Evolutionary conservation across 2,888 invertebrate species (phyloP).

Genomic region (Fissipunctia ypsillon): DNA sequence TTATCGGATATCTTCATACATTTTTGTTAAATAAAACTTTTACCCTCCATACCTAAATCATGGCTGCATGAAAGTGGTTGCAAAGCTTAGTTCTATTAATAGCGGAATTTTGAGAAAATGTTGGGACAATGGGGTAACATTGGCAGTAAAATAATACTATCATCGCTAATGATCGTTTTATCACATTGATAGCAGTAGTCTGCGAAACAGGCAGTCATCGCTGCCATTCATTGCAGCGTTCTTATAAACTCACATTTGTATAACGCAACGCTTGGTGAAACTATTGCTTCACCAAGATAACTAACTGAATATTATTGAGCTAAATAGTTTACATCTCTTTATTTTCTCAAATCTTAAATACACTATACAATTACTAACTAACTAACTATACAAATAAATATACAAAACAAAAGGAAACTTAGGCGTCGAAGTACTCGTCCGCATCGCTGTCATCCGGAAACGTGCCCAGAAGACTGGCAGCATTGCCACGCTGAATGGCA

Average conservation of each 20-base stretch:
- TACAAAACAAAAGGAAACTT: too few relatives aligned
- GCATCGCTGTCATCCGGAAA: too few relatives aligned
- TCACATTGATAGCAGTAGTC: neutral
- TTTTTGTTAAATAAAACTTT: neutral
- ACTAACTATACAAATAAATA: too few relatives aligned
- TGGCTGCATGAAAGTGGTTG: neutral
- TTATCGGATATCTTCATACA: neutral
- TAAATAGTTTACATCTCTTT: too few relatives aligned
- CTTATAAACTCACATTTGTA: neutral
- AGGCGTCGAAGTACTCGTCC: too few relatives aligned
- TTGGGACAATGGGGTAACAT: neutral
- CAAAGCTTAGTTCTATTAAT: neutral
- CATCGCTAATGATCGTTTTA: neutral
- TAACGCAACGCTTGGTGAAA: neutral
- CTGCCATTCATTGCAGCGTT: neutral
- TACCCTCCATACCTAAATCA: neutral
- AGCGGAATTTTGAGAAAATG: neutral
- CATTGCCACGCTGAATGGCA: too few relatives aligned
- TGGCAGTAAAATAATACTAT: neutral
- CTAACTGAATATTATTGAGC: slow-evolving; percentile 4
- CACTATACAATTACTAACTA: too few relatives aligned
- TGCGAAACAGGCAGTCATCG: neutral
- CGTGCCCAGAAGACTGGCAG: too few relatives aligned
- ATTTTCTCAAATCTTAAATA: too few relatives aligned
- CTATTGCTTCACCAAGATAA: neutral